Evolutionary conservation across 2,888 invertebrate genomes (phyloP), one percentile per base, ranked within the genome.

Genomic region (Anthrax anthrax): DNA sequence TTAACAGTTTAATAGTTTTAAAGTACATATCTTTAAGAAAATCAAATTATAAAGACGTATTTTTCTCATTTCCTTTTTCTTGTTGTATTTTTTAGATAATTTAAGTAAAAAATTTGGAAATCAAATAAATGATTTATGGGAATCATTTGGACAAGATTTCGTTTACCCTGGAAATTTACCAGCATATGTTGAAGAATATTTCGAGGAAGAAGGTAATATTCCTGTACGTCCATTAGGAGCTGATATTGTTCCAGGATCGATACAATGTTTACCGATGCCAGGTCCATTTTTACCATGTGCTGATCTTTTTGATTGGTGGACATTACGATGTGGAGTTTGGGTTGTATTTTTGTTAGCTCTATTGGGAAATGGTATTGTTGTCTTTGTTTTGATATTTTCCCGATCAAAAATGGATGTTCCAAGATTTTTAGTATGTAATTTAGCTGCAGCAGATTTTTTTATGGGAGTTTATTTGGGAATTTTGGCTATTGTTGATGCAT

Each of bases 241-340:
- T 4, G 69, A 67, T 45, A 49, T 60, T 6, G 56, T 59, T 34
- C 61, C 65, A 1, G 66, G 65, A 0, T 61, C 67, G 0, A 60
- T 70, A 18, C 82, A 84, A 56, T 91, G 91, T 62, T 70, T 86
- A 55, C 92, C 91, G 12, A 74, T 83, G 60, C 91, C 91, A 3
- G 90, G 89, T 23, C 94, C 95, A 4, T 95, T 95, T 71, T 73
- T 94, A 60, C 95, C 95, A 5, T 96, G 95, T 66, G 85, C 88
- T 61, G 95, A 95, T 67, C 74, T 95, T 46, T 95, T 96, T 67
- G 94, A 94, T 63, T 95, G 94, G 94, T 95, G 95, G 95, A 91
- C 92, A 5, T 71, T 95, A 56, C 79, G 94, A 38, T 95, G 94
- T 64, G 94, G 95, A 18, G 92, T 96, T 43, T 97, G 97, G 96